A percentile compares a stretch with the other conserved stretches of the same genome.
These are phyloP conservation scores for Laticauda laticaudata DNA, from an alignment of 2,113 vertebrate species.

Conservation along the genomic window DNA sequence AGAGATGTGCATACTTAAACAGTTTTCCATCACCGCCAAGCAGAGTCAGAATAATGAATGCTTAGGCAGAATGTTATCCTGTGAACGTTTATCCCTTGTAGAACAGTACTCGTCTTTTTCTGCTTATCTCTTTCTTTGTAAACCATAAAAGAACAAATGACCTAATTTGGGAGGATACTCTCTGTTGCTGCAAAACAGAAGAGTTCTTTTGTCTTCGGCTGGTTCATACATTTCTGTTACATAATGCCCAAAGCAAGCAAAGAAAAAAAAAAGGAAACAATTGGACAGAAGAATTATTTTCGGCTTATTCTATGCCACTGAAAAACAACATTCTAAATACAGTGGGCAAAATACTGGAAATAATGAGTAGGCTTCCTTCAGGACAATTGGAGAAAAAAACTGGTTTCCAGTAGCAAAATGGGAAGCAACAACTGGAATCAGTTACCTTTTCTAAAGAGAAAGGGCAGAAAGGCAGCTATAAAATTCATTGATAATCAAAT, in stretches of 20 bases:
- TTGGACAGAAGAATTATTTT: not conserved
- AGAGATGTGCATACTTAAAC: not conserved
- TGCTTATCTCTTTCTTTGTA: slow-evolving; percentile 15
- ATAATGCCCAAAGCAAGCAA: not conserved
- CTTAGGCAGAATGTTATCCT: slow-evolving; percentile 21
- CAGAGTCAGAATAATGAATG: not conserved
- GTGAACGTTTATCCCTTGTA: not conserved
- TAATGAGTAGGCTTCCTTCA: not conserved
- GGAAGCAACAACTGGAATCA: not conserved
- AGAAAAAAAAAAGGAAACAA: not conserved
- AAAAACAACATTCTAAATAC: not conserved
- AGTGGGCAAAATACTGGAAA: not conserved
- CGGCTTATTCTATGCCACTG: not conserved
- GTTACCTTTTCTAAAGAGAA: not conserved
- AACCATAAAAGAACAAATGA: not conserved
- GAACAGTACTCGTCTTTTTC: slow-evolving; percentile 19
- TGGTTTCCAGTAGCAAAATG: not conserved
- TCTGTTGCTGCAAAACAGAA: not conserved
- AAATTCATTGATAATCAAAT: not conserved
- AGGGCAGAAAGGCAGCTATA: not conserved
- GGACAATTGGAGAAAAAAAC: not conserved
- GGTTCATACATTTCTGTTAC: slow-evolving; percentile 5
- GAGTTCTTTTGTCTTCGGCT: rapidly evolving
- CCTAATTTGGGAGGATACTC: slow-evolving; percentile 1
- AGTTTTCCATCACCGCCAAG: slow-evolving; percentile 13